Evolutionary conservation across 2,797 vertebrate species (phyloP), one percentile per base, ranked within the genome.

Genomic region (Microchirus variegatus): DNA sequence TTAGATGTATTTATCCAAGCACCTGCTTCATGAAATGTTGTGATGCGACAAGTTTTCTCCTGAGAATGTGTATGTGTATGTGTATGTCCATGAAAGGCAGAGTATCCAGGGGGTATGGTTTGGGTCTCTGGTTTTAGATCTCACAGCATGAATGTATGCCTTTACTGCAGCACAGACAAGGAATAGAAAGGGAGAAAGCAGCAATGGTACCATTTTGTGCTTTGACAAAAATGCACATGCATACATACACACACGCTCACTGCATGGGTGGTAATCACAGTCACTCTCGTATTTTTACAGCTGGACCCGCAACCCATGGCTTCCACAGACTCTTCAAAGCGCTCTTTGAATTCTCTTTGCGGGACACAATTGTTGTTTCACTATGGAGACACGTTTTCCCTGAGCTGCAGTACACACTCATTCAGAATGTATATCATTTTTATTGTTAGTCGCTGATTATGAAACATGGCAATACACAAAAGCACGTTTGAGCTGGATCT

Each of bases 231-330:
- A 77, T 70, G 70, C 77, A 63, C 63, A 68, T 69, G 45, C 67
- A 60, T 67, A 80, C 76, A 82, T 49, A 59, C 67, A 84, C 67
- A 77, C 71, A 71, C 78, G 70, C 70, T 75, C 11, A 46, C 87
- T 70, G 79, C 87, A 90, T 91, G 89, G 92, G 87, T 91, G 90
- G 88, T 59, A 70, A 70, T 71, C 80, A 66, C 72, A 44, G 75
- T 46, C 60, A 6, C 38, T 10, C 82, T 86, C 59, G 63, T 93
- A 90, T 93, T 92, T 91, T 92, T 90, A 91, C 92, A 92, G 91
- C 92, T 93, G 92, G 84, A 64, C 83, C 68, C 80, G 77, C 65
- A 81, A 78, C 76, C 80, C 53, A 72, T 57, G 70, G 67, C 53
- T 70, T 79, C 73, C 63, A 71, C 53, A 63, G 78, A 78, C 73